phyloP scores from a whole-genome alignment of 1,140 invertebrate species.

The Heliconius hewitsoni region DNA sequence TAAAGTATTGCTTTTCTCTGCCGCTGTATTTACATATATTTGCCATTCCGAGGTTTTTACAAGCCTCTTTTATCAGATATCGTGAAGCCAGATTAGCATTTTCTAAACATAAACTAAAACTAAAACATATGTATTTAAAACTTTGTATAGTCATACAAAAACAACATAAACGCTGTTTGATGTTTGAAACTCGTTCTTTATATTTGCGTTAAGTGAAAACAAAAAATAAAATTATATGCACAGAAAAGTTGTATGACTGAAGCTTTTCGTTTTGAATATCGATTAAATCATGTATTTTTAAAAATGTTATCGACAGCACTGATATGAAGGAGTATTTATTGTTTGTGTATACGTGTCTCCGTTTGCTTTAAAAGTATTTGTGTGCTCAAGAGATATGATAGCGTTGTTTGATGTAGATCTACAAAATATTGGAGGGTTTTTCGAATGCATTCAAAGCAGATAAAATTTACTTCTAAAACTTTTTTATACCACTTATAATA shows the following conservation, averaged over 20 bases:
- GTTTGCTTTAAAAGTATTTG: background rate
- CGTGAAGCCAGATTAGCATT: slow-evolving; percentile 44
- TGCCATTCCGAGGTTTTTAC: slow-evolving; percentile 47
- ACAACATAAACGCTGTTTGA: background rate
- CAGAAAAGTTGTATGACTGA: background rate
- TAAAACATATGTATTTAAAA: slow-evolving; percentile 36
- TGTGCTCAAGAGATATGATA: slow-evolving; percentile 3
- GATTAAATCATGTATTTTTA: background rate
- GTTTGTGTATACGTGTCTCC: background rate
- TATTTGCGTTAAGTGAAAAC: background rate
- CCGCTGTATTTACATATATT: slow-evolving; percentile 51
- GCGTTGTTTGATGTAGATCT: background rate
- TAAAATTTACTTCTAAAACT: background rate
- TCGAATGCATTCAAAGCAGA: background rate
- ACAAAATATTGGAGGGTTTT: background rate
- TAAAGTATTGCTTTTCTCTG: slow-evolving; percentile 52
- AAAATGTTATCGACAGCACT: background rate
- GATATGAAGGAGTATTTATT: background rate
- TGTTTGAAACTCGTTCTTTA: background rate
- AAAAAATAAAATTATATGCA: background rate
- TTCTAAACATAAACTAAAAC: background rate
- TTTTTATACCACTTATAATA: background rate
- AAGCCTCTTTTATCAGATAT: slow-evolving; percentile 48
- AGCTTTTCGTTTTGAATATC: background rate
- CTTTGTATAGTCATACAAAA: slow-evolving; percentile 20